Evolutionary conservation across 2,113 vertebrate genomes (phyloP).

Genomic region (Otus sunia): DNA sequence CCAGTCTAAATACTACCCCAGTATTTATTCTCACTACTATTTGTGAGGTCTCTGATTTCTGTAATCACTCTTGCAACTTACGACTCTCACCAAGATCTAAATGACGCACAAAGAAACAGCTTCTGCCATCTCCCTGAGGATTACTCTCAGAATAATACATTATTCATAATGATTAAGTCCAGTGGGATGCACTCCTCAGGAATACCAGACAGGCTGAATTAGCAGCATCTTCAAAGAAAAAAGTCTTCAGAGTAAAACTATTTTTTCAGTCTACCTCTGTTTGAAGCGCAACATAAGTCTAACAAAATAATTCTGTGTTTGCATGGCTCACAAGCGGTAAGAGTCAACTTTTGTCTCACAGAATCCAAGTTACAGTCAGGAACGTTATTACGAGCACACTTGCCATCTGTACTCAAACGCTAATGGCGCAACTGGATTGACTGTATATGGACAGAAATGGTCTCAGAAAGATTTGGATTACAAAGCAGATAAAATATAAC

Average conservation of each 20-base stretch:
- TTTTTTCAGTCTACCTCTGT: not conserved
- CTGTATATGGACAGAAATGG: constrained; percentile 60
- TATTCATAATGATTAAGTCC: not conserved
- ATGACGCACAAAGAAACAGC: not conserved
- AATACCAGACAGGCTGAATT: not conserved
- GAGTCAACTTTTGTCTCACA: not conserved
- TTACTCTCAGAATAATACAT: not conserved
- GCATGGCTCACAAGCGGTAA: not conserved
- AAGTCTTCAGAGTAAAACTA: not conserved
- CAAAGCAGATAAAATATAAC: constrained; percentile 63
- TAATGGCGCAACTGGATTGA: constrained; percentile 37
- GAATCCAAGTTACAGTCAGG: not conserved
- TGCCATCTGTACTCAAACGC: constrained; percentile 49
- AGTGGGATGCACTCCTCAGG: not conserved
- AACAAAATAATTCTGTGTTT: not conserved
- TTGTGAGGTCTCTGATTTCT: not conserved
- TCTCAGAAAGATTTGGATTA: constrained; percentile 58
- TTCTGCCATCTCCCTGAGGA: not conserved
- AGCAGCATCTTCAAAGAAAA: not conserved
- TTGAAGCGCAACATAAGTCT: not conserved
- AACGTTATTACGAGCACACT: constrained; percentile 27
- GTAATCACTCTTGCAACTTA: not conserved
- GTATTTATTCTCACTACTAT: constrained; percentile 13
- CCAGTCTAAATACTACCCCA: constrained; percentile 10
- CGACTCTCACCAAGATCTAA: not conserved